Evolutionary conservation across 2,113 vertebrate species (phyloP).

Genomic region (Oophaga pumilio): DNA sequence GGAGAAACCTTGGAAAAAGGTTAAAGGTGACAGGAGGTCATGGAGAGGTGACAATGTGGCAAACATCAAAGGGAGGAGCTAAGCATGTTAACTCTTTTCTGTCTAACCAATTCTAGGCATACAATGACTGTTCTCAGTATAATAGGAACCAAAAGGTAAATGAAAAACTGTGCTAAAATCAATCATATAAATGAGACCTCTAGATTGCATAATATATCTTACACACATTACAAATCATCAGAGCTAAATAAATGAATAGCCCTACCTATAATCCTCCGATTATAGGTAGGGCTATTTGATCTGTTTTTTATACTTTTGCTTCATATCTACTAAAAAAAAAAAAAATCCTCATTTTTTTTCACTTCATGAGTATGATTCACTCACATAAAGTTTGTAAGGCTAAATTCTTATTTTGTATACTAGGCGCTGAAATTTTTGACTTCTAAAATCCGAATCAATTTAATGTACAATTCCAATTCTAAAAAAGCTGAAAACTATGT

Average conservation of each 20-base stretch:
- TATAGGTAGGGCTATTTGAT: too few relatives aligned
- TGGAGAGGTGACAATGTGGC: constrained; percentile 61
- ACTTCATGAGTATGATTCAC: too few relatives aligned
- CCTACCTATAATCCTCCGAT: background rate
- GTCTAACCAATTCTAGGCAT: constrained; percentile 2
- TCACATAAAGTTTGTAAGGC: too few relatives aligned
- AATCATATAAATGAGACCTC: background rate
- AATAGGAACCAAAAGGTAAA: background rate
- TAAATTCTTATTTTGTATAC: too few relatives aligned
- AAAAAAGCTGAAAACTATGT: too few relatives aligned
- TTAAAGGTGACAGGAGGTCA: constrained; percentile 79
- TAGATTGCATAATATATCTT: background rate
- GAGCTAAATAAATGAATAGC: background rate
- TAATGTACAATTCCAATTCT: too few relatives aligned
- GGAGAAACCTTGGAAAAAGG: constrained; percentile 77
- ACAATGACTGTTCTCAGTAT: background rate
- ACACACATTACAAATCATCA: constrained; percentile 24
- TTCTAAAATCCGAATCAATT: too few relatives aligned
- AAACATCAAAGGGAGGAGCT: constrained; percentile 54
- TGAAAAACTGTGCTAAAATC: background rate
- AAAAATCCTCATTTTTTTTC: too few relatives aligned
- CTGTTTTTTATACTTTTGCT: too few relatives aligned
- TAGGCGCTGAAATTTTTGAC: too few relatives aligned
- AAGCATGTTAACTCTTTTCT: constrained; percentile 33
- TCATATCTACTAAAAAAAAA: too few relatives aligned